Percentiles rank a stretch among this genome's conserved stretches.
Conservation (phyloP, 2,888 invertebrate genomes). For the Spodoptera littoralis region DNA sequence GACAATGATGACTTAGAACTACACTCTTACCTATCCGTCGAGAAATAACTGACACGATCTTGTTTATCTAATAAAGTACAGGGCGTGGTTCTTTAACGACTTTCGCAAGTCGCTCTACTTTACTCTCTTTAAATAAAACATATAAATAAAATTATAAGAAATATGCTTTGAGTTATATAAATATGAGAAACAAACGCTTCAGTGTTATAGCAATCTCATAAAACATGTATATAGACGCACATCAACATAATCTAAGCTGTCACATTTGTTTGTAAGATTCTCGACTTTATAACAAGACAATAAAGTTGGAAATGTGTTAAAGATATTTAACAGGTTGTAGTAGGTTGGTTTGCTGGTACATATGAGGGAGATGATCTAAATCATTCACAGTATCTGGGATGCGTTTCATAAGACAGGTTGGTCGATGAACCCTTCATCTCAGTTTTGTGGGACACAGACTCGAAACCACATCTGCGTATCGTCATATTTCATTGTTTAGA, state of each 20-base stretch:
- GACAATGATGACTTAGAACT: no score
- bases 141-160: constrained; percentile 33
- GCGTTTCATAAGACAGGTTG: constrained; percentile 54
- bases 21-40: no score
- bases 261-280: neutral
- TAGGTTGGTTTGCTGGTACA: neutral
- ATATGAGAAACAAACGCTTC: constrained; percentile 27
- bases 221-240: constrained; percentile 33
- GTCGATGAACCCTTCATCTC: constrained; percentile 68
- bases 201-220: constrained; percentile 43
- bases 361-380: constrained; percentile 35
- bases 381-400: constrained; percentile 43
- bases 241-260: neutral
- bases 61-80: neutral
- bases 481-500: constrained; percentile 50
- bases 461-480: constrained; percentile 52
- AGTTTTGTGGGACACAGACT: constrained; percentile 50
- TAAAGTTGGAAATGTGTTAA: no score
- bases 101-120: constrained; percentile 32
- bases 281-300: neutral
- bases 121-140: constrained; percentile 33
- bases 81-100: constrained; percentile 15
- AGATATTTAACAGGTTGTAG: neutral
- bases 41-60: no score
- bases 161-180: constrained; percentile 37